Base-by-base conservation (phyloP, 30 jellyfish, hydroid and myxozoan genomes). In the Cassiopea andromeda region DNA sequence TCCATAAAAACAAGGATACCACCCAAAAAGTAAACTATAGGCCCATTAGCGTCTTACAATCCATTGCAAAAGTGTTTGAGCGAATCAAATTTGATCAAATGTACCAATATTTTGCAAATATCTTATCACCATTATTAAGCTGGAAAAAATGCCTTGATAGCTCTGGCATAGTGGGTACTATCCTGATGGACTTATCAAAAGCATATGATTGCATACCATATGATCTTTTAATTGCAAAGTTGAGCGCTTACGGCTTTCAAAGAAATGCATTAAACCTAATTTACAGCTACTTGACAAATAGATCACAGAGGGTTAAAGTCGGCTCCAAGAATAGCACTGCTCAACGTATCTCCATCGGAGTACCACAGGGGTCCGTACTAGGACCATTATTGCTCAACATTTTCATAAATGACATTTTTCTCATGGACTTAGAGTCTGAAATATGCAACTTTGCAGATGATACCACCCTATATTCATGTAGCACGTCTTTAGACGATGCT, bases 291-390 rank as follows among this genome's bases (percentile, higher is more conserved):
- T 54, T 70, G 4, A 14, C 79, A 19, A 12, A 70, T 2, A 70
- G 79, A 70, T 14, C 1, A 15, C 49, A 27, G 16, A 50, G 79
- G 4, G 79, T 27, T 70, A 70, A 70, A 70, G 79, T 16, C n/a
- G 79, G 79, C 50, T 70, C 50, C n/a, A 43, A 8, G 27, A 14
- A 14, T 54, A 19, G 50, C 15, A 54, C n/a, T 14, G n/a, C 16
- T 6, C 79, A 70, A 15, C 57, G 27, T 2, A 70, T 15, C 10
- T 12, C 38, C 46, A 4, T 15, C 12, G 79, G 54, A 27, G 79
- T 19, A 6, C 79, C 79, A 70, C 79, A 70, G 2, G 50, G 50
- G 57, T 70, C 79, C n/a, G 79, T 70, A 14, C 79, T 70, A 50
- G 79, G 79, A 14, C 79, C 79, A 64, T 27, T 70, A 43, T 12